Conservation (phyloP, 2,888 invertebrate genomes). For the Cantharis nigra region DNA sequence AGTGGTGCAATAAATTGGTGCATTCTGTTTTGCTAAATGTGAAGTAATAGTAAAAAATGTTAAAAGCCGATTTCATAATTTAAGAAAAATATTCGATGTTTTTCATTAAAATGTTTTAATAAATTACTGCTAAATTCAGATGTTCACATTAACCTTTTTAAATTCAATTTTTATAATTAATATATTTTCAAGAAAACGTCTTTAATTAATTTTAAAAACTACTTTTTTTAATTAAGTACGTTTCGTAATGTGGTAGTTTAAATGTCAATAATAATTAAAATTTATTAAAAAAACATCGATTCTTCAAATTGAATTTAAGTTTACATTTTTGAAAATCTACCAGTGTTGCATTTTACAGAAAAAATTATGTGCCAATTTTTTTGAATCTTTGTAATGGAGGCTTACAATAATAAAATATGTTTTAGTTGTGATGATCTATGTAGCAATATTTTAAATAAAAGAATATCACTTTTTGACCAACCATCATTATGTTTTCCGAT, state of each 20-base stretch:
- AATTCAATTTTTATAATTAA: neutral
- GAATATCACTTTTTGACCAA: neutral
- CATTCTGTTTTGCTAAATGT: neutral
- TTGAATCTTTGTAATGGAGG: too few relatives aligned
- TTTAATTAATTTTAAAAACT: neutral
- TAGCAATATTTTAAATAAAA: too few relatives aligned
- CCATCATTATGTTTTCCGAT: neutral
- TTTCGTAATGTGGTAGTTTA: neutral
- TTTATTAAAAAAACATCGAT: neutral
- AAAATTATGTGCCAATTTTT: too few relatives aligned
- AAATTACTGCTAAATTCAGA: neutral
- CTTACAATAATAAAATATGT: too few relatives aligned
- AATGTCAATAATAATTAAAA: neutral
- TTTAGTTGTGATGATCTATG: too few relatives aligned
- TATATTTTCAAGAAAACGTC: neutral
- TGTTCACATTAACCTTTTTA: neutral
- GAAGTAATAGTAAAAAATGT: neutral
- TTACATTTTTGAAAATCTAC: too few relatives aligned
- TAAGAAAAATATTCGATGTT: neutral
- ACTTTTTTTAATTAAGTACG: neutral
- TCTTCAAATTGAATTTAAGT: neutral
- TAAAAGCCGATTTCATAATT: neutral
- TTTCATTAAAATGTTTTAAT: neutral
- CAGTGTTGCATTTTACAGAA: too few relatives aligned
- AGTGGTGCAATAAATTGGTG: neutral